Percentiles rank a stretch among this genome's conserved stretches.
Evolutionary conservation across 1,140 invertebrate genomes (phyloP).

Genomic region (Leucophenga varia): DNA sequence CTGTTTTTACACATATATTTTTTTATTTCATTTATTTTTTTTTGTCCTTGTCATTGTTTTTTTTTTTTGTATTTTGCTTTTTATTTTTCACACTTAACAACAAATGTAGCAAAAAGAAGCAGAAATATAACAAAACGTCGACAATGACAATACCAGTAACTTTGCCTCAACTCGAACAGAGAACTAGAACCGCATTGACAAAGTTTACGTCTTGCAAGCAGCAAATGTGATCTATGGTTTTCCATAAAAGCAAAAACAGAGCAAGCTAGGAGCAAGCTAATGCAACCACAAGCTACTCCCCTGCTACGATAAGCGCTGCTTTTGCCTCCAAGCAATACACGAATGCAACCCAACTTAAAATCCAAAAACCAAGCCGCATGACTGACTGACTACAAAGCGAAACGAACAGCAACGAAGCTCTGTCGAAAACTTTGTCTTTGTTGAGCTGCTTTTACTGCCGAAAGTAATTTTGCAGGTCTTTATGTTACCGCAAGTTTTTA

Average conservation of each 20-base stretch:
- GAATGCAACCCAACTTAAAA: constrained; percentile 39
- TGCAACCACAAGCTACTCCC: neutral
- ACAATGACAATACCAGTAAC: neutral
- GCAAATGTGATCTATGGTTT: constrained; percentile 45
- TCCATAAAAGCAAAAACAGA: neutral
- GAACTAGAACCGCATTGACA: constrained; percentile 35
- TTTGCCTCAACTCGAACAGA: constrained; percentile 7
- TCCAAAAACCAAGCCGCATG: constrained; percentile 47
- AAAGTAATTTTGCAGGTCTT: constrained; percentile 44
- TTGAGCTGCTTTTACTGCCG: constrained; percentile 17
- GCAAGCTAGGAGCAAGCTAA: constrained; percentile 1
- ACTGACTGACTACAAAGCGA: too few species aligned
- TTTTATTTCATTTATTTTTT: constrained; percentile 13
- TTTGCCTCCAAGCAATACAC: too few species aligned
- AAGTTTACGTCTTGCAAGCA: constrained; percentile 39
- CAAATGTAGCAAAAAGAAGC: too few species aligned
- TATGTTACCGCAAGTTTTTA: constrained; percentile 52
- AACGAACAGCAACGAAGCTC: too few species aligned
- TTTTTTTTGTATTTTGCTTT: constrained; percentile 24
- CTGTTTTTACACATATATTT: constrained; percentile 14
- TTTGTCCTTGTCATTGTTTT: constrained; percentile 35
- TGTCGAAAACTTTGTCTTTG: constrained; percentile 41
- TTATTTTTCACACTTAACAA: too few species aligned
- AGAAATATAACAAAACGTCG: too few species aligned
- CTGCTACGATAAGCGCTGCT: too few species aligned